Conservation (phyloP, 2,797 vertebrate genomes). For the Loris lydekkerianus region DNA sequence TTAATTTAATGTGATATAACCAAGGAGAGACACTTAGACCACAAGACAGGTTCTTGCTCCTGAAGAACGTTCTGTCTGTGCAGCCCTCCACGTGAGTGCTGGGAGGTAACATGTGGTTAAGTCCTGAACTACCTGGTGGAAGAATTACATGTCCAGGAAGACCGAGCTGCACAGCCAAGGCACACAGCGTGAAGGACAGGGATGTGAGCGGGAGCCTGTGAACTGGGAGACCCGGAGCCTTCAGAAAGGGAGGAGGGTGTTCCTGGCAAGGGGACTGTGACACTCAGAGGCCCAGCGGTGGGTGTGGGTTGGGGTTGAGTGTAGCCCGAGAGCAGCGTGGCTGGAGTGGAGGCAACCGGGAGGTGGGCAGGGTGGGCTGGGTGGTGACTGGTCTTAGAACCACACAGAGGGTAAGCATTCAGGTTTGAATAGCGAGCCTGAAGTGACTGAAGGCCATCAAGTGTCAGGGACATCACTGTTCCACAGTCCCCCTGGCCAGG, state of each 20-base stretch:
- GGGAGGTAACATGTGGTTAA: background rate
- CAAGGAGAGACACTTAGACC: background rate
- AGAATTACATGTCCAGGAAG: conserved; percentile 34
- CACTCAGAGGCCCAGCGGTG: background rate
- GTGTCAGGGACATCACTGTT: background rate
- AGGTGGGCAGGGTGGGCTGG: background rate
- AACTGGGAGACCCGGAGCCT: background rate
- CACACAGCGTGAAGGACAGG: background rate
- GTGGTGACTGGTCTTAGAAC: background rate
- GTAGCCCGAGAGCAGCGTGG: background rate
- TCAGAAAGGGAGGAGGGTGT: background rate
- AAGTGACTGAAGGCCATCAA: background rate
- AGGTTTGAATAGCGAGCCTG: background rate
- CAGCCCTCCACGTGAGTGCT: background rate
- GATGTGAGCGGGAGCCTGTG: background rate
- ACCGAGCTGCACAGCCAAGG: background rate
- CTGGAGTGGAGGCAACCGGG: background rate
- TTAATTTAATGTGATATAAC: background rate
- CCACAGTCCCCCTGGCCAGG: background rate
- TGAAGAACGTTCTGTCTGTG: conserved; percentile 32
- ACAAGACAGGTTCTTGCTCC: background rate
- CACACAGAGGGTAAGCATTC: background rate
- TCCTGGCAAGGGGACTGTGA: background rate
- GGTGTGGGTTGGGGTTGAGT: background rate
- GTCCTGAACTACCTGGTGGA: background rate